A percentile compares a stretch with the other conserved stretches of the same genome.
phyloP scores from a whole-genome alignment of 2,113 vertebrate species.

The Acrocephalus arundinaceus region DNA sequence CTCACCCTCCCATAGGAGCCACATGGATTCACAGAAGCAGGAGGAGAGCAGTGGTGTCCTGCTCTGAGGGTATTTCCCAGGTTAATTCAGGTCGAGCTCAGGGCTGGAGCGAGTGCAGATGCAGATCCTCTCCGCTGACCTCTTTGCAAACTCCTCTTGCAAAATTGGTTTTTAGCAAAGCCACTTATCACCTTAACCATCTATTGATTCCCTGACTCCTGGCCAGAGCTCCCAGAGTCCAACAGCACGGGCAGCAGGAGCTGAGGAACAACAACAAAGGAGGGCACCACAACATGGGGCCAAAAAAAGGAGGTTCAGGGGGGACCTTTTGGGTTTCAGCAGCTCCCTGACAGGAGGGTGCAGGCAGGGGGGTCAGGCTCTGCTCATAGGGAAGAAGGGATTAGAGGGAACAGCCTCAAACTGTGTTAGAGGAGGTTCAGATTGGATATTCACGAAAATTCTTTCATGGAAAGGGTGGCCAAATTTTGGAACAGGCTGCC shows the following conservation, averaged over 20 bases:
- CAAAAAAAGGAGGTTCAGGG: background rate
- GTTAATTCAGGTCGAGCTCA: constrained; percentile 11
- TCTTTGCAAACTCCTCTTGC: constrained; percentile 28
- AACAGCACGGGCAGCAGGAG: background rate
- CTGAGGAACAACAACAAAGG: background rate
- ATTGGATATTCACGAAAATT: background rate
- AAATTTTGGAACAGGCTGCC: too few relatives aligned
- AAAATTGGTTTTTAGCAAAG: constrained; percentile 52
- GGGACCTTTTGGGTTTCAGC: background rate
- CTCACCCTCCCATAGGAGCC: background rate
- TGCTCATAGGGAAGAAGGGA: background rate
- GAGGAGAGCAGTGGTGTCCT: accelerated
- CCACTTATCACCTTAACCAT: constrained; percentile 56
- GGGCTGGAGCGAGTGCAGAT: accelerated
- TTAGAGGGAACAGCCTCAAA: background rate
- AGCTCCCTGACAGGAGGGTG: background rate
- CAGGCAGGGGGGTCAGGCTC: accelerated
- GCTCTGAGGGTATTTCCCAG: accelerated
- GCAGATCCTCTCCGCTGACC: background rate
- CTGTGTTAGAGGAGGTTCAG: background rate
- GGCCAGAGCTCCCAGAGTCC: constrained; percentile 14
- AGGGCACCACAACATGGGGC: accelerated
- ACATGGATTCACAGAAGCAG: background rate
- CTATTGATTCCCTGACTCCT: constrained; percentile 17
- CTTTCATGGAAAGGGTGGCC: background rate